These are phyloP conservation scores for Microctonus aethiopoides DNA, from an alignment of 2,888 invertebrate species.

Conservation along the genomic window DNA sequence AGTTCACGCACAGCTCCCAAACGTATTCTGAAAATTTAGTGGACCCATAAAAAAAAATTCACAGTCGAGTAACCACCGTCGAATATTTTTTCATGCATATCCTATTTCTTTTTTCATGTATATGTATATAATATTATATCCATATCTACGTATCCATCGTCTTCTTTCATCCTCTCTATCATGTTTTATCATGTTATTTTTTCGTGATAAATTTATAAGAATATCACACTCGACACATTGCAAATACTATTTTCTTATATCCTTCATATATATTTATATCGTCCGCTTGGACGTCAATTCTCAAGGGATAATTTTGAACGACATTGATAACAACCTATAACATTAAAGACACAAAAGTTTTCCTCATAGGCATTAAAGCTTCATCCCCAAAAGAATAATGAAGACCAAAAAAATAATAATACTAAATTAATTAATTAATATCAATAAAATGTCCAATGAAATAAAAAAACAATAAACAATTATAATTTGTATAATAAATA, in stretches of 20 bases:
- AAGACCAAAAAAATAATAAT: not conserved
- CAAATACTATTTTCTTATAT: not conserved
- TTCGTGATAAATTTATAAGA: not conserved
- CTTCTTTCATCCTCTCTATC: not conserved
- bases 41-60: slow-evolving; percentile 30
- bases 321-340: slow-evolving; percentile 42
- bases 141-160: not conserved
- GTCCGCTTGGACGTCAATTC: slow-evolving; percentile 24
- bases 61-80: slow-evolving; percentile 18
- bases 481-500: slow-evolving; percentile 42
- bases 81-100: slow-evolving; percentile 26
- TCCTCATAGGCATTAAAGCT: slow-evolving; percentile 6
- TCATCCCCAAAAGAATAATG: not conserved
- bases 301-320: slow-evolving; percentile 48
- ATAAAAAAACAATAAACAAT: slow-evolving; percentile 8
- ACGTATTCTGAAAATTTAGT: slow-evolving; percentile 32
- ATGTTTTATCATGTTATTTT: not conserved
- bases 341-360: slow-evolving; percentile 30
- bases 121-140: too few relatives aligned
- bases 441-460: not conserved
- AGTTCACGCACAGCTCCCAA: slow-evolving; percentile 26
- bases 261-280: not conserved
- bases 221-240: not conserved
- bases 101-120: slow-evolving; percentile 4
- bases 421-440: not conserved